Evolutionary conservation across 92 coral and sea anemone species (phyloP), one percentile per base, ranked within the genome.

Genomic region (Palythoa heliodiscus): DNA sequence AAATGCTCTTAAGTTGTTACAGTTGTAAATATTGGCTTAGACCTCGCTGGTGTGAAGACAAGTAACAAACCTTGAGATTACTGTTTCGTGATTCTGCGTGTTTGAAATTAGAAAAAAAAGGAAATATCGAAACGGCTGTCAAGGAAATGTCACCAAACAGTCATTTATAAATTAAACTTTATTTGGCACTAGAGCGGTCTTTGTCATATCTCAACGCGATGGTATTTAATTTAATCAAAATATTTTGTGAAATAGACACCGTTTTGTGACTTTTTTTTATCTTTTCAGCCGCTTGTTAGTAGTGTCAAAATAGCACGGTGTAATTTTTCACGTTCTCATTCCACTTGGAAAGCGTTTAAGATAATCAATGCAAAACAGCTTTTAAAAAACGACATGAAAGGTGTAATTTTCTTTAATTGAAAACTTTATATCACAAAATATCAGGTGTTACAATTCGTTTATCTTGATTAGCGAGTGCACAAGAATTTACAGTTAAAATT

Each of bases 191-290:
- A 52, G 52, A 63, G 60, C 84, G 84, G 84, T 52, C 73, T 47
- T 80, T 80, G 73, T 24, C 74, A 64, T 64, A 22, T 67, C 84
- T 74, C 84, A 48, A 80, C 84, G 84, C 74, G 58, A 52, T 48
- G 74, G 57, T 80, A 63, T 66, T 80, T 40, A 80, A 80, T 80
- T 80, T 80, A 80, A 75, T 35, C 84, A 80, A 66, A 80, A 80
- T 80, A 80, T 24, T 80, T 80, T 52, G 74, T 80, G 84, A 67
- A 80, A 80, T 80, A 48, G 74, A 80, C 39, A 66, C 75, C 72
- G 37, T 61, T 78, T 48, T 64, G 39, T 25, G n/a, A 35, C 12
- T 25, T 40, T 22, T 37, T 55, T 37, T 55, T 39, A 48, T 79
- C 68, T 79, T 39, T 80, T 22, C 24, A 50, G 29, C 50, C 53